phyloP scores from a whole-genome alignment of 1,140 invertebrate genomes.

The Acromyrmex echinatior region DNA sequence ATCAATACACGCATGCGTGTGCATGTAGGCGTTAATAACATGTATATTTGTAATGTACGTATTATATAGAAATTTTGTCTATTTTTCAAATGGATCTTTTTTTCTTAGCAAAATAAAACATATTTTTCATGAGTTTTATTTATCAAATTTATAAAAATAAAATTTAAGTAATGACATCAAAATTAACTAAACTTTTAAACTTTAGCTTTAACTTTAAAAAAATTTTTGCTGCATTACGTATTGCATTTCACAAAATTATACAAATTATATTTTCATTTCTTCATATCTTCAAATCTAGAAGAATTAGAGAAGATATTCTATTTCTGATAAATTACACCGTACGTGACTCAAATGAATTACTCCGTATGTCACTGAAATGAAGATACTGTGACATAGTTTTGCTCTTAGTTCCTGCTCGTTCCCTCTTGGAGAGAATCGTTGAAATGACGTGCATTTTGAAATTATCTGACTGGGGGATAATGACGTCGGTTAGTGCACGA shows the following conservation, averaged over 20 bases:
- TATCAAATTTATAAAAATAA: not conserved
- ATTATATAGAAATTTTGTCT: not conserved
- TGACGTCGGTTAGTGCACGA: constrained; percentile 24
- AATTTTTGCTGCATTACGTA: not conserved
- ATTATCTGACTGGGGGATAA: constrained; percentile 46
- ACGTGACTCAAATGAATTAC: not conserved
- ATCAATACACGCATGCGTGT: constrained; percentile 33
- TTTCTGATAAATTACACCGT: not conserved
- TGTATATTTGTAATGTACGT: not conserved
- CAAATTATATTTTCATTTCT: not conserved
- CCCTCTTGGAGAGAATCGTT: constrained; percentile 2
- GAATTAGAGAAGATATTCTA: not conserved
- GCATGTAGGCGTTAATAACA: not conserved
- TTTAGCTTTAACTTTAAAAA: not conserved
- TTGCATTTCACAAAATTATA: not conserved
- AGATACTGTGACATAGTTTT: constrained; percentile 31
- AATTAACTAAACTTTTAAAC: not conserved
- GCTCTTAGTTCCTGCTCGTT: constrained; percentile 15
- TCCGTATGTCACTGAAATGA: constrained; percentile 20
- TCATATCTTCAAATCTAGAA: not conserved
- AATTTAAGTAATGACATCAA: not conserved
- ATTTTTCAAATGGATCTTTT: not conserved
- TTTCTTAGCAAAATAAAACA: not conserved
- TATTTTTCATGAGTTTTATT: not conserved
- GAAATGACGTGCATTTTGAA: constrained; percentile 46